Base-by-base conservation (phyloP, 2,888 invertebrate genomes). In the Bellardia pandia region DNA sequence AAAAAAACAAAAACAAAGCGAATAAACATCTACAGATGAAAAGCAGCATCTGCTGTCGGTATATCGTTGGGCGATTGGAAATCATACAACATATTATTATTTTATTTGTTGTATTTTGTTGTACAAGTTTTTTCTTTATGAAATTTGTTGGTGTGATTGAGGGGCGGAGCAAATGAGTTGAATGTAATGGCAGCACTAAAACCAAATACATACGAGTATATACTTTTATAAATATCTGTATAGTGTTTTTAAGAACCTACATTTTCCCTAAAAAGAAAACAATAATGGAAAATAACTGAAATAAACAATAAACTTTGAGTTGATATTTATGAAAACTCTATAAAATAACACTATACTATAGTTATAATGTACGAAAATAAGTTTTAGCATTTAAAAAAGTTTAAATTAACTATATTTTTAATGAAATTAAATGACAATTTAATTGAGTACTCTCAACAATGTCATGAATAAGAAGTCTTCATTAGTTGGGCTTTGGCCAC, bases 141-240 rank as follows among this genome's bases (percentile, higher is more conserved):
- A 37, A 71, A 64, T 2, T 68, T 13, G 23, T 51, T 69, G 42
- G 56, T 81, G 51, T 81, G 69, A 87, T 71, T 82, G 23, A 78
- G 69, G 56, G 87, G 87, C 87, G 87, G 85, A 81, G 87, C 87
- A 75, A 78, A 78, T 37, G 37, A 84, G 79, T 56, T 56, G 56
- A 9, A 23, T 56, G 11, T 72, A 66, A 84, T 84, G 77, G 77
- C 68, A 83, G 76, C 76, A 7, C 64, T 71, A 53, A 6, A 69
- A 51, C 33, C 51, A 30, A 23, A 62, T 58, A 11, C 16, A n/a
- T 9, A 48, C 40, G 3, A 62, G 8, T 30, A 13, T 58, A 42
- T 56, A 7, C 30, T 8, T 60, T 14, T 60, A 7, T 75, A 64
- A 13, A 51, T 64, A 16, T 37, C 4, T 56, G 0, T 33, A 14